phyloP scores from a whole-genome alignment of 2,113 vertebrate genomes.

The Hirundichthys speculiger region DNA sequence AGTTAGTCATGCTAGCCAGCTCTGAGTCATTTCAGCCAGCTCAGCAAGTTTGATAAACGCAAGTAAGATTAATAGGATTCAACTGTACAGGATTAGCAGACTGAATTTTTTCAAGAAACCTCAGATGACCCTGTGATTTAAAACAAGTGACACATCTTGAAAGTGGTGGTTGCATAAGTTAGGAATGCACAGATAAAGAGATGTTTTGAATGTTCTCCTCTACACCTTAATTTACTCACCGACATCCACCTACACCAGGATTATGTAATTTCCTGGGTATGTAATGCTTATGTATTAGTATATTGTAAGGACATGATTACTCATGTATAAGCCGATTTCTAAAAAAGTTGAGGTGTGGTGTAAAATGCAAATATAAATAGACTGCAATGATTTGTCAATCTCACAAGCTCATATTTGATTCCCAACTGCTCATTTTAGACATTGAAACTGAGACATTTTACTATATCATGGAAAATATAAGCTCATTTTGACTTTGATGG shows the following conservation, averaged over 20 bases:
- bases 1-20: conserved; percentile 8
- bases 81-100: background rate
- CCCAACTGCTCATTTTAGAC: no score
- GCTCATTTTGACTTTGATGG: no score
- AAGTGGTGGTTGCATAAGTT: background rate
- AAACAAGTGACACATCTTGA: background rate
- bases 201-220: background rate
- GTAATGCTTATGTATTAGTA: background rate
- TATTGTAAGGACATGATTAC: conserved; percentile 36
- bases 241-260: background rate
- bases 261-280: conserved; percentile 38
- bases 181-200: conserved; percentile 2
- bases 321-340: no score
- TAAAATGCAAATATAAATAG: no score
- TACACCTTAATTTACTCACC: conserved; percentile 10
- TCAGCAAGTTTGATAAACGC: conserved; percentile 1
- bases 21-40: conserved; percentile 9
- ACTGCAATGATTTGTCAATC: no score
- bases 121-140: conserved; percentile 10
- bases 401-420: no score
- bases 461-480: no score
- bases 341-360: no score
- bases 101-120: background rate
- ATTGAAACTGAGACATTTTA: no score
- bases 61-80: background rate